Evolutionary conservation across 92 coral and sea anemone species (phyloP).

Genomic region (Epizoanthus ramosus): DNA sequence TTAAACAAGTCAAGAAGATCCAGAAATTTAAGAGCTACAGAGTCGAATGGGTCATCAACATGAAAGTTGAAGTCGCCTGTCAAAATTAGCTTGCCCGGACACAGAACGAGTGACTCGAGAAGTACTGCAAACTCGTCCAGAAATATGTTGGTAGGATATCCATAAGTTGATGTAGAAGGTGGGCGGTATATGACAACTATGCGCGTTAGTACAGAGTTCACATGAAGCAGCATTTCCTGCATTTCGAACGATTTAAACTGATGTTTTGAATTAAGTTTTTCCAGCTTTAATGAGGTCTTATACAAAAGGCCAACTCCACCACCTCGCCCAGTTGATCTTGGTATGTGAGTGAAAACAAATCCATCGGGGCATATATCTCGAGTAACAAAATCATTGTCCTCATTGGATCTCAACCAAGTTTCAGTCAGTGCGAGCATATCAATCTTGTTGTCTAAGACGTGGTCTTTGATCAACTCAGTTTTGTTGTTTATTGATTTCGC

Average conservation of each 20-base stretch:
- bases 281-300: conserved; percentile 3
- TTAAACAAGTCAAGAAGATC: conserved; percentile 27
- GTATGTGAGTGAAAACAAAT: conserved; percentile 29
- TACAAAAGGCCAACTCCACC: conserved; percentile 45
- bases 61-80: neutral
- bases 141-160: conserved; percentile 44
- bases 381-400: conserved; percentile 32
- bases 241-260: conserved; percentile 44
- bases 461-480: conserved; percentile 49
- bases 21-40: conserved; percentile 16
- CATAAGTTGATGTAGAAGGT: conserved; percentile 44
- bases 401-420: conserved; percentile 51
- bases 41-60: conserved; percentile 40
- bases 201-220: conserved; percentile 31
- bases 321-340: conserved; percentile 14
- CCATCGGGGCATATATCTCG: conserved; percentile 49
- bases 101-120: conserved; percentile 44
- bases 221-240: conserved; percentile 39
- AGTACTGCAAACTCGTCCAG: conserved; percentile 54
- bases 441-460: conserved; percentile 48
- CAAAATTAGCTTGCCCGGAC: conserved; percentile 48
- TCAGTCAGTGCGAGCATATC: conserved; percentile 58
- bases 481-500: conserved; percentile 32
- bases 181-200: conserved; percentile 58
- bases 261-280: conserved; percentile 4